Conservation (phyloP, 2,797 vertebrate genomes). For the Agapornis canus region DNA sequence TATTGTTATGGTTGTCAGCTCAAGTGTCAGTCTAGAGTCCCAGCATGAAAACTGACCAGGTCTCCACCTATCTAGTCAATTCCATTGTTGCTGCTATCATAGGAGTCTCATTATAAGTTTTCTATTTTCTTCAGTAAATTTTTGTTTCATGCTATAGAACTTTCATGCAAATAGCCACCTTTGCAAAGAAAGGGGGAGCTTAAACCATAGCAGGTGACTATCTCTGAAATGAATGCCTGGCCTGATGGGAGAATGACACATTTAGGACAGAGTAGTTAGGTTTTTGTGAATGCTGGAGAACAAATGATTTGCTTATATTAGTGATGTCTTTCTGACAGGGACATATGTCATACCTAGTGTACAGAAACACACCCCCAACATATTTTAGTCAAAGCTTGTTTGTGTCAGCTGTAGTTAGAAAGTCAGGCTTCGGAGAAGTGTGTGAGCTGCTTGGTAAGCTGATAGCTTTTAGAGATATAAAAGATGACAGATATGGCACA, state of each 20-base stretch:
- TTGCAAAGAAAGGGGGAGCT: neutral
- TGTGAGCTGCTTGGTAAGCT: neutral
- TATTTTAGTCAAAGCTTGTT: neutral
- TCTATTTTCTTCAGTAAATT: neutral
- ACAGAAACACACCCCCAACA: neutral
- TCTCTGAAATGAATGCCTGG: neutral
- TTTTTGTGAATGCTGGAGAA: neutral
- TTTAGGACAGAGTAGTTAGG: neutral
- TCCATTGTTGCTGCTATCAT: neutral
- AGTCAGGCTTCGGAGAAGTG: neutral
- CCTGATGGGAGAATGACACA: neutral
- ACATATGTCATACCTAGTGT: neutral
- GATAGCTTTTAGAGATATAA: neutral
- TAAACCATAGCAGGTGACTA: neutral
- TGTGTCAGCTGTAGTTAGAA: neutral
- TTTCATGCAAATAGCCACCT: neutral
- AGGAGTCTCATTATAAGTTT: fast-evolving
- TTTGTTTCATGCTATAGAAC: neutral
- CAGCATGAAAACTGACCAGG: neutral
- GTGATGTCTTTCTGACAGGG: neutral
- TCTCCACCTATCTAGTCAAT: neutral
- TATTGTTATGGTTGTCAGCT: neutral
- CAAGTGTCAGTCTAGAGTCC: neutral
- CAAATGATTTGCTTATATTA: neutral
- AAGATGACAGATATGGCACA: neutral